Evolutionary conservation across 1,140 invertebrate species (phyloP), one percentile per base, ranked within the genome.

Genomic region (Drosophila rufa): DNA sequence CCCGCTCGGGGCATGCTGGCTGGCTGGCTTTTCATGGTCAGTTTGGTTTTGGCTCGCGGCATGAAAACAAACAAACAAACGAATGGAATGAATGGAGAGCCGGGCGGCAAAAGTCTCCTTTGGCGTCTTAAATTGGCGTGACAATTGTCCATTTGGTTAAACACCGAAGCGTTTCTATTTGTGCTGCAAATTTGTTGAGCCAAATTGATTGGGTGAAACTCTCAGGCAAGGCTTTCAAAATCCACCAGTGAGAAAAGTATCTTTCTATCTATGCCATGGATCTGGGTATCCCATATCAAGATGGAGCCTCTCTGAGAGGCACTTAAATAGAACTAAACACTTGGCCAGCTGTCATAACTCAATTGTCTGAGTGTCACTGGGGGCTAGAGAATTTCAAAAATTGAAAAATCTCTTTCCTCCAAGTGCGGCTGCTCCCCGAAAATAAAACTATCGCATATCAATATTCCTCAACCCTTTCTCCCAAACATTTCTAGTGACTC

Each of bases 61-160:
- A 56, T 33, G 47, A 75, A 75, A 75, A 75, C 70, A 75, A 75
- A 75, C 68, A 73, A 74, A 15, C 43, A 38, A 60, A 36, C 36
- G 53, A 59, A 14, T 7, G 57, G 36, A 33, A 38, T 71, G 70
- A 71, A 59, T 50, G 27, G 30, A 45, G 27, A 45, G 33, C n/a
- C 30, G 46, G 38, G 22, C 70, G 67, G 47, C 70, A 60, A 74
- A 53, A 75, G 58, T 43, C 53, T 60, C 73, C 42, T 40, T 75
- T 75, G 69, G 58, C 48, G 70, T 64, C 58, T 64, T 47, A 75
- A 75, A 75, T 75, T 75, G 71, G 71, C 71, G 71, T 75, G 71
- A 75, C 71, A 75, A 75, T 75, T 75, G 71, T 64, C 50, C 71
- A 75, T 75, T 75, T 71, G 69, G 66, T 71, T 71, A 73, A 73